Conservation (phyloP, 2,888 invertebrate species). For the Masnerella sp. region DNA sequence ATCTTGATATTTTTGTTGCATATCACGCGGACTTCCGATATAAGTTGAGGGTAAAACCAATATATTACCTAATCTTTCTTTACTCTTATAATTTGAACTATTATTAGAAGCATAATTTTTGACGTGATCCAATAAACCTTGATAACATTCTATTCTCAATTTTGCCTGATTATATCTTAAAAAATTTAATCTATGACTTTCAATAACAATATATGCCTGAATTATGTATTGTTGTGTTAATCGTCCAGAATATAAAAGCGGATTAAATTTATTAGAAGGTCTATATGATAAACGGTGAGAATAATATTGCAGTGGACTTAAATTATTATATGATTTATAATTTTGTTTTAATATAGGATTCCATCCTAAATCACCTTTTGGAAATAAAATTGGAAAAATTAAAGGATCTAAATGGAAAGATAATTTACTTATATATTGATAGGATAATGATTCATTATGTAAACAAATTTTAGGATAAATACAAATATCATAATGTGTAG, state of each 20-base stretch:
- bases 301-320: constrained; percentile 14
- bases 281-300: constrained; percentile 4
- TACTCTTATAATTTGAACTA: not conserved
- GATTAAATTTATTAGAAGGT: constrained; percentile 3
- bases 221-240: constrained; percentile 24
- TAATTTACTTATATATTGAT: constrained; percentile 8
- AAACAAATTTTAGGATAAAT: not conserved
- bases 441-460: not conserved
- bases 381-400: constrained; percentile 13
- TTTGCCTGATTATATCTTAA: constrained; percentile 12
- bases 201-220: constrained; percentile 17
- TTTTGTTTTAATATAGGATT: constrained; percentile 10
- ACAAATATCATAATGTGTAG: not conserved
- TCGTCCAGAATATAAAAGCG: constrained; percentile 3
- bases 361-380: constrained; percentile 10
- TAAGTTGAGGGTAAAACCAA: constrained; percentile 3
- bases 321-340: not conserved
- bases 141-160: constrained; percentile 26
- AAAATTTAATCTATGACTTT: constrained; percentile 12
- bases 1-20: too few species aligned
- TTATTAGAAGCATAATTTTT: constrained; percentile 11
- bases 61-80: constrained; percentile 4
- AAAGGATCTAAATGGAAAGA: constrained; percentile 16
- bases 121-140: constrained; percentile 16
- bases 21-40: too few species aligned